Percentiles rank a stretch among this genome's conserved stretches.
phyloP scores from a whole-genome alignment of 2,888 invertebrate genomes.

The Hedya salicella region DNA sequence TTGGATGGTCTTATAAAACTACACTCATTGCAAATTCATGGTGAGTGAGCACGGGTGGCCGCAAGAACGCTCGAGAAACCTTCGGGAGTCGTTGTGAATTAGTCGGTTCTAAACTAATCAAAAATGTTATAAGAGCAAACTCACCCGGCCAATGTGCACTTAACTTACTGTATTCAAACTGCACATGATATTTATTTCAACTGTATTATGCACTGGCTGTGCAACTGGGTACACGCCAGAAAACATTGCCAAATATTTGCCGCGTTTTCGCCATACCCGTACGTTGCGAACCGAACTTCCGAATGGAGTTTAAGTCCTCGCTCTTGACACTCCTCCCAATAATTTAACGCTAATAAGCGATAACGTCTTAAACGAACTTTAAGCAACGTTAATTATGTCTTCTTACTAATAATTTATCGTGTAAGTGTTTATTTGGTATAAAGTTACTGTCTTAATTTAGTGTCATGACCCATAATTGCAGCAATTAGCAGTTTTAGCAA shows the following conservation, averaged over 20 bases:
- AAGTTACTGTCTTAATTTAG: conserved; percentile 47
- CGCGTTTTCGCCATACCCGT: conserved; percentile 64
- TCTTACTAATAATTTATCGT: conserved; percentile 14
- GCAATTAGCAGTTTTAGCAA: conserved; percentile 51
- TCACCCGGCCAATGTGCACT: conserved; percentile 9
- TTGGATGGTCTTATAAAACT: conserved; percentile 54
- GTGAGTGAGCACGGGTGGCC: conserved; percentile 54
- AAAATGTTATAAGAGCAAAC: conserved; percentile 30
- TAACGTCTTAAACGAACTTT: conserved; percentile 30
- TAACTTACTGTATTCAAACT: conserved; percentile 34
- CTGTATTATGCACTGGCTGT: conserved; percentile 54
- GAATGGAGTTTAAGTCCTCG: conserved; percentile 51
- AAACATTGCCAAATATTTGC: conserved; percentile 74
- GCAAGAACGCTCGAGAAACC: conserved; percentile 61
- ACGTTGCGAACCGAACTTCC: conserved; percentile 53
- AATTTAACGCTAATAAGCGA: conserved; percentile 31
- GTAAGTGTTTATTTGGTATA: conserved; percentile 30
- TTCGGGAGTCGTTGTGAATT: conserved; percentile 51
- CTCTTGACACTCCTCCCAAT: conserved; percentile 27
- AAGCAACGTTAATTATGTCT: conserved; percentile 26
- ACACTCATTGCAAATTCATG: conserved; percentile 57
- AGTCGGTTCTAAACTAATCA: conserved; percentile 17
- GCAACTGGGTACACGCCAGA: conserved; percentile 70
- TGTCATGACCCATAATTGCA: conserved; percentile 49
- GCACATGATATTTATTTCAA: conserved; percentile 52